Evolutionary conservation across 2,113 vertebrate species (phyloP), one percentile per base, ranked within the genome.

Genomic region (Sebastes schlegelii): DNA sequence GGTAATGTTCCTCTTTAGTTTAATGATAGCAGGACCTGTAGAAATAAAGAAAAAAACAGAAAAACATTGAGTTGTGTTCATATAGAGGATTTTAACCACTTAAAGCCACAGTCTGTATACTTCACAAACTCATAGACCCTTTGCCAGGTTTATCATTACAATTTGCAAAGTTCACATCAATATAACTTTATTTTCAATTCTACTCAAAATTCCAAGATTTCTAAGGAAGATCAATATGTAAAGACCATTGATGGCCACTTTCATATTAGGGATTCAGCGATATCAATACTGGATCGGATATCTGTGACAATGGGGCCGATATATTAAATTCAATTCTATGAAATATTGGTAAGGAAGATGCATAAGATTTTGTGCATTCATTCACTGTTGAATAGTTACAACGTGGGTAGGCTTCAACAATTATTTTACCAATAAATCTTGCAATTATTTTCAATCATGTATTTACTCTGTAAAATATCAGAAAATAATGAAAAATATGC

Each of bases 21-120:
- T 43, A n/a, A 40, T 19, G 52, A 61, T 4, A 45, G 23, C 58
- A 62, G 79, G 55, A 79, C 62, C 90, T 94, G 82, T 14, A 51
- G 60, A 69, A 64, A 77, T 9, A 23, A 51, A 49, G 17, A 62
- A n/a, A 43, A 43, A 26, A n/a, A 42, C 7, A 65, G 8, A 52
- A 64, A 72, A 34, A 63, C 0, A 8, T 23, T 64, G 6, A 46
- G 42, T 19, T 21, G 8, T 46, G 14, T 71, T 71, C 17, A 42
- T 63, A 40, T 54, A 40, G 46, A 52, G 6, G 58, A 45, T 17
- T 58, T 58, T 23, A 61, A 42, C 5, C 6, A 23, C 45, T 67
- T 67, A 2, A 17, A 51, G 5, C 4, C 6, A 23, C 42, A 62
- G 5, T 42, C 67, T 60, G n/a, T 13, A 60, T n/a, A 40, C 51